Evolutionary conservation across 2,888 invertebrate species (phyloP), one percentile per base, ranked within the genome.

Genomic region (Platycheirus rosarum): DNA sequence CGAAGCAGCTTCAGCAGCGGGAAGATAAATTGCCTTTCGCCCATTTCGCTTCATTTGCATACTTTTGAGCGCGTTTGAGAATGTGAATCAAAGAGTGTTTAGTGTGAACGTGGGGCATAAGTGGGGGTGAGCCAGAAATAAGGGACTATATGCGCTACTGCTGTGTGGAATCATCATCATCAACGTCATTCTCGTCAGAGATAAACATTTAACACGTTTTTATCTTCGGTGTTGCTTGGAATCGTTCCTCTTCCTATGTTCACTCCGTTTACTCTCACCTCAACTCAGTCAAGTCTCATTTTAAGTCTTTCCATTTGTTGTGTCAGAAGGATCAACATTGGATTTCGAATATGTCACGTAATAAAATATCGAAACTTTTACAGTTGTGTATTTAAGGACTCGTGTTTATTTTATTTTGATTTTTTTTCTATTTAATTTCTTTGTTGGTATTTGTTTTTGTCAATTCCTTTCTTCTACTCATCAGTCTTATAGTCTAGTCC

Each of bases 121-220:
- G 13, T 13, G 26, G 18, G 48, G 8, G 55, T 51, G 26, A 46
- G 40, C 11, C 5, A 37, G 9, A 46, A 26, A 51, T 5, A 65
- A 49, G n/a, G 14, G 51, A 44, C 44, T 60, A 44, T 42, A 53
- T 60, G 60, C 46, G 60, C 46, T 51, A 51, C 53, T 23, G 11
- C 37, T 32, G 11, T 42, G 44, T 18, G 48, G 55, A 63, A 55
- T 49, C 74, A 42, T 70, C 80, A 55, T 77, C 77, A 80, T 75
- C 80, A 77, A 82, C 66, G 82, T 82, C 82, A 77, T 63, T 77
- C 71, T 55, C 62, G 62, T 77, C 63, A 55, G 71, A 88, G 89
- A 88, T 88, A 88, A 89, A 87, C 88, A 88, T 88, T 88, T 89
- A 89, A 87, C 89, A 89, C 87, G 88, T 89, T 88, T 87, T 87